Evolutionary conservation across 2,888 invertebrate species (phyloP).

Genomic region (Drosophila bunnanda): DNA sequence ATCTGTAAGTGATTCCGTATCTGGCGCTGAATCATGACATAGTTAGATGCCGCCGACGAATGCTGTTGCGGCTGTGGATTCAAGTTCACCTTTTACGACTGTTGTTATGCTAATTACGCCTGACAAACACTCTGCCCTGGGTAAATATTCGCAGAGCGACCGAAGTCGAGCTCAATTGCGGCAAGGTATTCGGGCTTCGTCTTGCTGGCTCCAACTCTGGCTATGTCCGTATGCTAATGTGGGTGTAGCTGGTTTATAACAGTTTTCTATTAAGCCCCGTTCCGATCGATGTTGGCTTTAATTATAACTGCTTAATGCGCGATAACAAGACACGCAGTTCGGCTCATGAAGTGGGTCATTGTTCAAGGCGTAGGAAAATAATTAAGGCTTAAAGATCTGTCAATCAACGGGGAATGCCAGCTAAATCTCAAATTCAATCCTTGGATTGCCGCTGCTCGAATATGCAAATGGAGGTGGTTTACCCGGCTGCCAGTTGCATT

Average conservation of each 20-base stretch:
- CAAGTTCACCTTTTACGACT: slow-evolving; percentile 67
- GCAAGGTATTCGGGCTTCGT: slow-evolving; percentile 32
- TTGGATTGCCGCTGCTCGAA: not conserved
- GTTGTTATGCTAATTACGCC: slow-evolving; percentile 65
- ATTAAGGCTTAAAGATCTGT: slow-evolving; percentile 23
- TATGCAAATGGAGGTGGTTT: slow-evolving; percentile 24
- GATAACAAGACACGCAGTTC: slow-evolving; percentile 25
- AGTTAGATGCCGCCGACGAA: slow-evolving; percentile 42
- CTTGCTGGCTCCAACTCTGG: slow-evolving; percentile 8
- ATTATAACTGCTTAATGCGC: slow-evolving; percentile 61
- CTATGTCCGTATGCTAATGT: slow-evolving; percentile 60
- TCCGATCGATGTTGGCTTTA: slow-evolving; percentile 29
- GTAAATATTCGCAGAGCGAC: slow-evolving; percentile 13
- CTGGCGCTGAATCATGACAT: slow-evolving; percentile 69
- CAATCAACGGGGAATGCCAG: slow-evolving; percentile 15
- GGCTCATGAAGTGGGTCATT: slow-evolving; percentile 52
- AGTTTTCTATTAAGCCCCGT: slow-evolving; percentile 49
- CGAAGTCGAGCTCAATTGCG: slow-evolving; percentile 38
- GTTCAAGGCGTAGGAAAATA: slow-evolving; percentile 40
- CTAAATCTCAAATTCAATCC: not conserved
- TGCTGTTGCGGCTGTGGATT: slow-evolving; percentile 46
- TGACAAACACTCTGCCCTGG: slow-evolving; percentile 18
- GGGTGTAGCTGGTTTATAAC: slow-evolving; percentile 66
- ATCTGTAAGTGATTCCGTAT: slow-evolving; percentile 33
- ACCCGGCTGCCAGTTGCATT: slow-evolving; percentile 26